These are phyloP conservation scores for Hedychridium roseum DNA, from an alignment of 2,888 invertebrate genomes.

Conservation along the genomic window DNA sequence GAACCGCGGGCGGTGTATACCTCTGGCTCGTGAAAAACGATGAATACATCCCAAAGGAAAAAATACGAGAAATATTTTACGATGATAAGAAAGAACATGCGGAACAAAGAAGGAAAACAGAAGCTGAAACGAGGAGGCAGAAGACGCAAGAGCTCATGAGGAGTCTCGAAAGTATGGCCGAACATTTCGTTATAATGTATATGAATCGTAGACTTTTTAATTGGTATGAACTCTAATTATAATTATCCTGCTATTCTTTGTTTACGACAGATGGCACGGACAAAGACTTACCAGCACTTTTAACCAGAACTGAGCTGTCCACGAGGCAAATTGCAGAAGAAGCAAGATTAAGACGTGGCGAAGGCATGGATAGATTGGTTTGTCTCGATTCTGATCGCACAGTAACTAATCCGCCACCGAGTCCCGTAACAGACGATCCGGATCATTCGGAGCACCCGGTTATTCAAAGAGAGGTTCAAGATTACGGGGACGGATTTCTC, in stretches of 20 bases:
- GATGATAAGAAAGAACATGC: conserved; percentile 71
- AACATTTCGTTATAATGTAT: neutral
- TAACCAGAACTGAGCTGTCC: conserved; percentile 71
- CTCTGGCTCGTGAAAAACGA: conserved; percentile 82
- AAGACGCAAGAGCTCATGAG: conserved; percentile 73
- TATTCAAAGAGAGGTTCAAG: conserved; percentile 56
- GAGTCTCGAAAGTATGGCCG: conserved; percentile 53
- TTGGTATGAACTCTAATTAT: conserved; percentile 13
- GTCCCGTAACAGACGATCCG: conserved; percentile 77
- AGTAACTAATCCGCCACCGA: conserved; percentile 81
- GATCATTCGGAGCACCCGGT: conserved; percentile 55
- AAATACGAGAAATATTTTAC: conserved; percentile 74
- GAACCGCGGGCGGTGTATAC: conserved; percentile 89
- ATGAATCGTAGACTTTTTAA: neutral
- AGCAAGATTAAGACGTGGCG: conserved; percentile 63
- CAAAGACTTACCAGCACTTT: conserved; percentile 71
- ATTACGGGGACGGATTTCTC: conserved; percentile 76
- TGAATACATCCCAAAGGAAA: conserved; percentile 71
- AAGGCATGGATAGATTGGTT: conserved; percentile 58
- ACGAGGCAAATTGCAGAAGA: conserved; percentile 66
- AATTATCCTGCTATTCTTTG: too few species aligned
- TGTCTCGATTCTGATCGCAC: conserved; percentile 63
- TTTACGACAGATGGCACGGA: conserved; percentile 62
- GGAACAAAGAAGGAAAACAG: conserved; percentile 68
- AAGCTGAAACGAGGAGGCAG: conserved; percentile 67